Conservation (phyloP, 1,140 invertebrate species). For the Vanessa atalanta region DNA sequence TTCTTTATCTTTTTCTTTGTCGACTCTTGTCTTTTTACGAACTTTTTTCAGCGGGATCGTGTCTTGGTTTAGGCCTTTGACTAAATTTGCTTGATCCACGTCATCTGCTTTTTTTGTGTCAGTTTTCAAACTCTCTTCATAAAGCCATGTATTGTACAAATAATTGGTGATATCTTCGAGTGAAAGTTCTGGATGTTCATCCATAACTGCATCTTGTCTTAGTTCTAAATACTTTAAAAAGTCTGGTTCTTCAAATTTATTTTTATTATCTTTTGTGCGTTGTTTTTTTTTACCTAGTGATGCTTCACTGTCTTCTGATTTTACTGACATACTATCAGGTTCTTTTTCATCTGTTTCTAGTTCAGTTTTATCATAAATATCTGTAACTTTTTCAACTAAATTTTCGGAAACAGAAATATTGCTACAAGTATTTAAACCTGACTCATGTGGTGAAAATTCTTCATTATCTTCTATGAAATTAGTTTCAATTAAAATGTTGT, state of each 20-base stretch:
- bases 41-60: conserved; percentile 46
- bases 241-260: conserved; percentile 59
- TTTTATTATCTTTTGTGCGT: conserved; percentile 39
- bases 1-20: conserved; percentile 47
- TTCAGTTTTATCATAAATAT: conserved; percentile 35
- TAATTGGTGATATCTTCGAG: conserved; percentile 78
- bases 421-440: background rate
- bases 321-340: conserved; percentile 56
- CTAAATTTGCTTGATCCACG: conserved; percentile 54
- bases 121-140: conserved; percentile 69
- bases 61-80: conserved; percentile 63
- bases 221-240: conserved; percentile 81
- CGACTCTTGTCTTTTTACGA: conserved; percentile 53
- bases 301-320: conserved; percentile 56
- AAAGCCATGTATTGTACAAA: conserved; percentile 80
- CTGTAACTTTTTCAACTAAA: background rate
- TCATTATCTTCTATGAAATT: conserved; percentile 13
- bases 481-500: conserved; percentile 8
- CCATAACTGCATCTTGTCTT: conserved; percentile 76
- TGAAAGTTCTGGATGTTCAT: conserved; percentile 78
- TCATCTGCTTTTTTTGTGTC: conserved; percentile 63
- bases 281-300: conserved; percentile 45
- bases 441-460: background rate
- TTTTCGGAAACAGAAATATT: background rate
- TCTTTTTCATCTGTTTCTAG: conserved; percentile 42